Evolutionary conservation across 2,797 vertebrate genomes (phyloP).

Genomic region (Huso huso): DNA sequence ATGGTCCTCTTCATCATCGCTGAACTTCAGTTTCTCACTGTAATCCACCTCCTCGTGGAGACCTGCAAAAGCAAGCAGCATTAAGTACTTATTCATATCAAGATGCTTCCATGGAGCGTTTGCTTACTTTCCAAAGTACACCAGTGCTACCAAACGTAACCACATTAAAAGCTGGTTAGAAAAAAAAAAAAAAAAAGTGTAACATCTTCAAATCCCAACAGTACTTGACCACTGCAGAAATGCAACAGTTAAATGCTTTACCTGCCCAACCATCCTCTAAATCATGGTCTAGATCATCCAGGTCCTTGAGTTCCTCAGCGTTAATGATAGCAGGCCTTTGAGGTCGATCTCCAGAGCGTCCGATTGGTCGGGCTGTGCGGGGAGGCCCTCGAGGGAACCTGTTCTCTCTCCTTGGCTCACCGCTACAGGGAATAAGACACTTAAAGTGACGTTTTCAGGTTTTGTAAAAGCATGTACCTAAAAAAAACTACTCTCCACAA

Average conservation of each 20-base stretch:
- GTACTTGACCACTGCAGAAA: too few species aligned
- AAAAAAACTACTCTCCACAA: not conserved
- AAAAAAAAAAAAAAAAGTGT: too few species aligned
- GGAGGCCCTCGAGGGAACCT: constrained; percentile 58
- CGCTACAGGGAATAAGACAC: constrained; percentile 35
- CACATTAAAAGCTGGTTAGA: too few species aligned
- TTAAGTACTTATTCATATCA: not conserved
- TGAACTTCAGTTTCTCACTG: constrained; percentile 93
- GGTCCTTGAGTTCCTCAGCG: constrained; percentile 88
- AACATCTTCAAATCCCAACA: too few species aligned
- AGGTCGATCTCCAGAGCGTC: constrained; percentile 69
- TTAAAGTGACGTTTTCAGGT: not conserved
- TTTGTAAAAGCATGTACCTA: not conserved
- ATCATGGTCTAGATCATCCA: constrained; percentile 91
- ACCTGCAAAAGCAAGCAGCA: constrained; percentile 45
- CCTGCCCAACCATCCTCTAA: constrained; percentile 91
- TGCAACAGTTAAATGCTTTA: too few species aligned
- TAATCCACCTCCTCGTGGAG: constrained; percentile 98
- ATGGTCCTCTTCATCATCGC: constrained; percentile 87
- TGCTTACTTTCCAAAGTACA: too few species aligned
- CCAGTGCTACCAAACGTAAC: too few species aligned
- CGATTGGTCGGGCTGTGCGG: constrained; percentile 65
- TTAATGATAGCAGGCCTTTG: constrained; percentile 89
- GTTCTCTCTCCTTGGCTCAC: constrained; percentile 73
- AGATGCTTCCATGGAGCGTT: too few species aligned